phyloP scores from a whole-genome alignment of 2,797 vertebrate species.

The Erethizon dorsatum region DNA sequence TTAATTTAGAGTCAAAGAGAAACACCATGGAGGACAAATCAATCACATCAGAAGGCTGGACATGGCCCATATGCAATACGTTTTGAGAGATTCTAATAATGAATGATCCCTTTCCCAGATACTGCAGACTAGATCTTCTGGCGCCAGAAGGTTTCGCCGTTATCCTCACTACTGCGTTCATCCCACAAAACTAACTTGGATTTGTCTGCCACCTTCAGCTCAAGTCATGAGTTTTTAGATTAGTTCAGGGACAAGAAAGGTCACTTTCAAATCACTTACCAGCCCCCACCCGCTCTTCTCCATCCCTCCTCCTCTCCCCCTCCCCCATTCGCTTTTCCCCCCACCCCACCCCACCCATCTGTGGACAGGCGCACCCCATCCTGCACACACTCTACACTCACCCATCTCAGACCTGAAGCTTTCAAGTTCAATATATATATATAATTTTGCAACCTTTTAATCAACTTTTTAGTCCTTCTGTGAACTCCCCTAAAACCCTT shows the following conservation, averaged over 20 bases:
- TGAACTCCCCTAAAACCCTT: constrained; percentile 16
- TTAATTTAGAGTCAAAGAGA: not conserved
- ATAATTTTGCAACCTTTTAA: not conserved
- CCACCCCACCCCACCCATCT: no score
- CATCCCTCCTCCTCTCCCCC: not conserved
- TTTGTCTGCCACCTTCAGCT: not conserved
- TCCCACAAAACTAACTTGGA: not conserved
- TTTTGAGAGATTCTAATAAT: not conserved
- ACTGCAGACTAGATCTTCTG: not conserved
- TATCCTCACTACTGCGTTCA: not conserved
- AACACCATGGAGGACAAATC: not conserved
- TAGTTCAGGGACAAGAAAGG: not conserved
- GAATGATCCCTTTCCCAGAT: not conserved
- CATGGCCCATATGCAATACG: not conserved
- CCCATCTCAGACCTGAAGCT: not conserved
- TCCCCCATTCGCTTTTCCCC: no score
- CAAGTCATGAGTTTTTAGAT: not conserved
- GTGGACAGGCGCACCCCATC: no score
- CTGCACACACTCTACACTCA: not conserved
- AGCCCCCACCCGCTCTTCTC: not conserved
- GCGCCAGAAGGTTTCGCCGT: not conserved
- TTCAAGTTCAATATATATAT: not conserved
- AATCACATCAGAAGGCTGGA: not conserved
- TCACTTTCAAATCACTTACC: not conserved
- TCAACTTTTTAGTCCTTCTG: not conserved